Base-by-base conservation (phyloP, 2,888 invertebrate genomes). In the Lomographa bimaculata region DNA sequence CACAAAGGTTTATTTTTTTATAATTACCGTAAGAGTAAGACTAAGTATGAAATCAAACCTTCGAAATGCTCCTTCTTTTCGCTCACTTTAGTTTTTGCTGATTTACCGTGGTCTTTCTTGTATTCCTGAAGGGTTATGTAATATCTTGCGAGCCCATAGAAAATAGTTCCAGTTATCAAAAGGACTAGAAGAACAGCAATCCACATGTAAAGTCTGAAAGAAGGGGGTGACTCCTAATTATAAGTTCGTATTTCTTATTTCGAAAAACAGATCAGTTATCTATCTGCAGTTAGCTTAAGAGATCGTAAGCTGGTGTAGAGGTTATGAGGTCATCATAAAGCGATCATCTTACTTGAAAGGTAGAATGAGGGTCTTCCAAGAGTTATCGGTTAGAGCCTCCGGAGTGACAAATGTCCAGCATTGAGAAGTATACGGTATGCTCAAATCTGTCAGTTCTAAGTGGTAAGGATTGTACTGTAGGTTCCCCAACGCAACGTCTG, bases 321-420 rank as follows among this genome's bases (percentile, higher is more conserved):
- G n/a, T n/a, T n/a, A n/a, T n/a, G n/a, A n/a, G n/a, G n/a, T n/a
- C n/a, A n/a, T n/a, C n/a, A n/a, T n/a, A n/a, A n/a, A n/a, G n/a
- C n/a, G n/a, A n/a, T n/a, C n/a, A n/a, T n/a, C 80, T 76, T 83
- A 94, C 95, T 91, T 93, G 63, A 96, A 96, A 0, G 96, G 96
- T 52, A 94, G 79, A 60, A 96, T 93, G 3, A 96, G 83, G 0
- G 96, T 94, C 71, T 94, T 94, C 96, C 96, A 96, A 0, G 96
- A 94, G 60, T 95, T 95, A 65, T 96, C 95, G 1, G 92, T 92
- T 7, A 94, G 81, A 0, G 95, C 92, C 76, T 96, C 96, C 0
- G 96, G 96, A 0, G 96, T 96, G 7, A 96, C 71, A 64, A 96
- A 96, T 0, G 96, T 96, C 59, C 96, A 89, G 62, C 96, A 96